Evolutionary conservation across 1,140 invertebrate genomes (phyloP).

Genomic region (Musca vetustissima): DNA sequence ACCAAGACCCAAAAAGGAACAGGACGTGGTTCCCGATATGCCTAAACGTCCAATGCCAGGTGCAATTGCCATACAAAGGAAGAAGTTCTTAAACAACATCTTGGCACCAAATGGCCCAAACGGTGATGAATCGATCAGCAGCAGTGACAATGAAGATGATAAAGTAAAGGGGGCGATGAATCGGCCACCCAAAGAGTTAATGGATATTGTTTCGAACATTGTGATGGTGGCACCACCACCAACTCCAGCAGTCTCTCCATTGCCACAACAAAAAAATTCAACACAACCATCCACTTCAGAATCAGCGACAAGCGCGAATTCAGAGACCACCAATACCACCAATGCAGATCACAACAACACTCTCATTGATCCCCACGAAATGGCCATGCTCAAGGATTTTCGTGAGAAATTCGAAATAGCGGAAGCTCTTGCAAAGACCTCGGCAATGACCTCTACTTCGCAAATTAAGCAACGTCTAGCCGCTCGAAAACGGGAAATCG

Average conservation of each 20-base stretch:
- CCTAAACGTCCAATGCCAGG: slow-evolving; percentile 7
- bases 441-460: slow-evolving; percentile 61
- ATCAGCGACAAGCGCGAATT: background rate
- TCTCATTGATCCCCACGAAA: slow-evolving; percentile 25
- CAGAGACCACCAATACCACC: background rate
- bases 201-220: slow-evolving; percentile 9
- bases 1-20: background rate
- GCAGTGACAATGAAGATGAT: slow-evolving; percentile 17
- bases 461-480: slow-evolving; percentile 59
- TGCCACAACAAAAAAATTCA: background rate
- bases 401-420: slow-evolving; percentile 60
- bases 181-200: slow-evolving; percentile 9
- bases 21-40: background rate
- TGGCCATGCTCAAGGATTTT: slow-evolving; percentile 51
- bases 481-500: slow-evolving; percentile 59
- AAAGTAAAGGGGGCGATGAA: background rate
- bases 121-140: slow-evolving; percentile 2
- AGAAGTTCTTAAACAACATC: slow-evolving; percentile 26
- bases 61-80: slow-evolving; percentile 26
- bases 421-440: slow-evolving; percentile 62
- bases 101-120: slow-evolving; percentile 12
- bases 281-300: too few relatives aligned
- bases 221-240: slow-evolving; percentile 3
- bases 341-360: background rate
- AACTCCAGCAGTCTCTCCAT: background rate